Conservation (phyloP, 2,888 invertebrate genomes). For the Hyles lineata region DNA sequence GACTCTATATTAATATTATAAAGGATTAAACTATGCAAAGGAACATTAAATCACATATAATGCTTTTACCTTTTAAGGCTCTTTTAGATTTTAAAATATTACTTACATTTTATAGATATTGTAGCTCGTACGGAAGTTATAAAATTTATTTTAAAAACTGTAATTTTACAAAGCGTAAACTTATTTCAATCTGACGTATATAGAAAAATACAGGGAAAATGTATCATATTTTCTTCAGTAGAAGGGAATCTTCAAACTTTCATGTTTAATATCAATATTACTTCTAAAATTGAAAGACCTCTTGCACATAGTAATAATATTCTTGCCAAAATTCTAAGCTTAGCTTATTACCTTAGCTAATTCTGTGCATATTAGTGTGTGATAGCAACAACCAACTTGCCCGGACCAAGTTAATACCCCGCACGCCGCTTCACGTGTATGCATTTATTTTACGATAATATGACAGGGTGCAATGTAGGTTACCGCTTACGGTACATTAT, state of each 20-base stretch:
- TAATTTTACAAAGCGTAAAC: too few species aligned
- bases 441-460: conserved; percentile 23
- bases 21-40: too few species aligned
- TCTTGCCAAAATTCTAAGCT: not conserved
- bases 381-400: conserved; percentile 26
- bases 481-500: conserved; percentile 59
- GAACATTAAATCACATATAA: too few species aligned
- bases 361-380: conserved; percentile 3
- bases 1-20: too few species aligned
- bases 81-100: too few species aligned
- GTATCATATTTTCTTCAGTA: too few species aligned
- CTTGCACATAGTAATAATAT: not conserved
- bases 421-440: conserved; percentile 32
- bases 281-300: not conserved
- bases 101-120: conserved; percentile 11
- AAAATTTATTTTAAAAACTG: too few species aligned
- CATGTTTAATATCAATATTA: too few species aligned
- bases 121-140: not conserved
- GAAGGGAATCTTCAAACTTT: too few species aligned
- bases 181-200: too few species aligned
- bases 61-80: too few species aligned
- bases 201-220: too few species aligned
- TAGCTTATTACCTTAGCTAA: not conserved
- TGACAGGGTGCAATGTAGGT: conserved; percentile 54
- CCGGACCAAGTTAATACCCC: conserved; percentile 31